phyloP scores from a whole-genome alignment of 1,140 invertebrate genomes.

The Samia ricini region DNA sequence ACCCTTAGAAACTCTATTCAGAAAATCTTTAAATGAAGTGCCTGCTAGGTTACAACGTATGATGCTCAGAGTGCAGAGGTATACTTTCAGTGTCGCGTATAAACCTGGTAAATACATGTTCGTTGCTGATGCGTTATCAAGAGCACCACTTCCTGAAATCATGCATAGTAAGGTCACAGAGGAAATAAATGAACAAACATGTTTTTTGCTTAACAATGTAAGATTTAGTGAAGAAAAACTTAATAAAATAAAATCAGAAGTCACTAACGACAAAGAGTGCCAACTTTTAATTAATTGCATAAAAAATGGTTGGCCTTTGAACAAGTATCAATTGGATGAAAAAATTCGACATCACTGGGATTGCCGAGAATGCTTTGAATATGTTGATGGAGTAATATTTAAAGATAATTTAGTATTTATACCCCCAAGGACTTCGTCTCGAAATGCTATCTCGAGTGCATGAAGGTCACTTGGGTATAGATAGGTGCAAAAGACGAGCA shows the following conservation, averaged over 20 bases:
- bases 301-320: slow-evolving; percentile 16
- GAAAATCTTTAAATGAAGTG: slow-evolving; percentile 11
- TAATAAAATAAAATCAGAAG: slow-evolving; percentile 7
- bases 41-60: slow-evolving; percentile 13
- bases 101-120: slow-evolving; percentile 19
- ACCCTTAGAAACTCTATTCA: slow-evolving; percentile 59
- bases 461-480: slow-evolving; percentile 32
- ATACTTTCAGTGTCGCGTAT: slow-evolving; percentile 11
- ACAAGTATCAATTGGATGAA: slow-evolving; percentile 15
- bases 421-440: slow-evolving; percentile 30
- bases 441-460: slow-evolving; percentile 46
- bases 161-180: slow-evolving; percentile 15
- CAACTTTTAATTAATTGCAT: no score
- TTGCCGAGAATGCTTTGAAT: slow-evolving; percentile 25
- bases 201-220: no score
- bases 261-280: slow-evolving; percentile 1
- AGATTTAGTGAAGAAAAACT: slow-evolving; percentile 23
- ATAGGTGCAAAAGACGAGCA: slow-evolving; percentile 38
- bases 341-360: slow-evolving; percentile 17
- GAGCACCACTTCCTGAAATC: slow-evolving; percentile 17
- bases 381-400: slow-evolving; percentile 22
- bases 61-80: no score
- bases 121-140: slow-evolving; percentile 18
- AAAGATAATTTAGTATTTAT: slow-evolving; percentile 37
- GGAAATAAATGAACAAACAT: slow-evolving; percentile 22